These are phyloP conservation scores for Montipora cactus DNA, from an alignment of 64 coral and sea anemone species.

Conservation along the genomic window DNA sequence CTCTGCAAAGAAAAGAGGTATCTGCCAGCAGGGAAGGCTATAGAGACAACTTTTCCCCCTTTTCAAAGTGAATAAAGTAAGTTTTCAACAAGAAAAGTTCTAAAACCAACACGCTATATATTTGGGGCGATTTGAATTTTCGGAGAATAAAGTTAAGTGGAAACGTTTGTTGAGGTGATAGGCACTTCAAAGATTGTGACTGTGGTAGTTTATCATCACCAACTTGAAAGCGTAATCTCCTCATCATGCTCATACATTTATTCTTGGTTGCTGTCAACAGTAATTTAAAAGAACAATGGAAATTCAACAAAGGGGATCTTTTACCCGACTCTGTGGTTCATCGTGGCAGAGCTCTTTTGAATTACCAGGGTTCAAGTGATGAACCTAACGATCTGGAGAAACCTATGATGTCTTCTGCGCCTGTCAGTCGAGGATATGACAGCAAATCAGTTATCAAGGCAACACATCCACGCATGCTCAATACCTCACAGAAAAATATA, in stretches of 20 bases:
- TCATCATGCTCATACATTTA: background rate
- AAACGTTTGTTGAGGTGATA: too few species aligned
- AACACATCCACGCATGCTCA: slow-evolving; percentile 52
- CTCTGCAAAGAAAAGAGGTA: too few species aligned
- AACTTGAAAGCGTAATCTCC: too few species aligned
- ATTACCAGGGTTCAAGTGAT: slow-evolving; percentile 68
- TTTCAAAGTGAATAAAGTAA: too few species aligned
- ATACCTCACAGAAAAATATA: slow-evolving; percentile 66
- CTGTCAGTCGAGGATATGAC: slow-evolving; percentile 21
- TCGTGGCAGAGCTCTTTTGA: slow-evolving; percentile 89
- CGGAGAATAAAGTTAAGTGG: too few species aligned
- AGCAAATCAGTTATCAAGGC: slow-evolving; percentile 59
- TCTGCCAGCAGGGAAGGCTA: too few species aligned
- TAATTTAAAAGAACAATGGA: slow-evolving; percentile 81
- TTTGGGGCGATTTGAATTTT: too few species aligned
- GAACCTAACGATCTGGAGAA: background rate
- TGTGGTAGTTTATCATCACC: background rate
- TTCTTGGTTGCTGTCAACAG: slow-evolving; percentile 5
- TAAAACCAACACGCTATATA: too few species aligned
- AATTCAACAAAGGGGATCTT: slow-evolving; percentile 65
- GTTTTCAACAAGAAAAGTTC: too few species aligned
- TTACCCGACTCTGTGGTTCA: slow-evolving; percentile 56
- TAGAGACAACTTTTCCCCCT: too few species aligned
- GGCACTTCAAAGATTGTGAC: too few species aligned
- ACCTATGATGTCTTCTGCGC: slow-evolving; percentile 43